Conservation (phyloP, 2,888 invertebrate genomes). For the Agrypnus murinus region DNA sequence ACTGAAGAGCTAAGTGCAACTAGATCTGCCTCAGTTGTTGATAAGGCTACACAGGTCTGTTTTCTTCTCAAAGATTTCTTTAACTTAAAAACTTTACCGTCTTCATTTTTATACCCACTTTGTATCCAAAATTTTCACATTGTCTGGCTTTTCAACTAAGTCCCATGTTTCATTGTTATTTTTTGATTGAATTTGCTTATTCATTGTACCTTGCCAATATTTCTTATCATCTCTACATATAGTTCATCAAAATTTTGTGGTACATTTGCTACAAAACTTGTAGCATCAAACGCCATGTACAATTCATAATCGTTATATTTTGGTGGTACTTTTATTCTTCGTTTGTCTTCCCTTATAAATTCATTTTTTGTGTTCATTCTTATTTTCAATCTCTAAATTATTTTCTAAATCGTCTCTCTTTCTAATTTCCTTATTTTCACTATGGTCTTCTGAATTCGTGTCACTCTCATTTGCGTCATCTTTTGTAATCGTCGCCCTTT, state of each 20-base stretch:
- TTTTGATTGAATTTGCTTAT: not conserved
- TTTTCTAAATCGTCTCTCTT: constrained; percentile 12
- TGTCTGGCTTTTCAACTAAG: not conserved
- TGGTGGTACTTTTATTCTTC: not conserved
- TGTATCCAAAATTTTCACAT: constrained; percentile 4
- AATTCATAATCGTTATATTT: not conserved
- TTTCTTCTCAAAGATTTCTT: not conserved
- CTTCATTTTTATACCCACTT: not conserved
- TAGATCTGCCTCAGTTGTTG: too few relatives aligned
- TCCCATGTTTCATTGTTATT: constrained; percentile 9
- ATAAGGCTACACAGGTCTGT: too few relatives aligned
- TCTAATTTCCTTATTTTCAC: constrained; percentile 19
- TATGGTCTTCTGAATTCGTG: constrained; percentile 40
- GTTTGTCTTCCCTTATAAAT: not conserved
- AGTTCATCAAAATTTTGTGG: too few relatives aligned
- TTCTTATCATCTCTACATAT: not conserved
- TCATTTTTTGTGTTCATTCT: not conserved
- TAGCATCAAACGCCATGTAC: too few relatives aligned
- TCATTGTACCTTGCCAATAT: not conserved
- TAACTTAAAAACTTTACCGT: constrained; percentile 7
- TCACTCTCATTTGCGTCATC: too few relatives aligned
- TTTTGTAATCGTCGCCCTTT: too few relatives aligned
- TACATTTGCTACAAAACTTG: too few relatives aligned
- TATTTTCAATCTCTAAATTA: not conserved
- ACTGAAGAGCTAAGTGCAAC: too few relatives aligned